Base-by-base conservation (phyloP, 2,888 invertebrate species). In the Leuctra nigra region DNA sequence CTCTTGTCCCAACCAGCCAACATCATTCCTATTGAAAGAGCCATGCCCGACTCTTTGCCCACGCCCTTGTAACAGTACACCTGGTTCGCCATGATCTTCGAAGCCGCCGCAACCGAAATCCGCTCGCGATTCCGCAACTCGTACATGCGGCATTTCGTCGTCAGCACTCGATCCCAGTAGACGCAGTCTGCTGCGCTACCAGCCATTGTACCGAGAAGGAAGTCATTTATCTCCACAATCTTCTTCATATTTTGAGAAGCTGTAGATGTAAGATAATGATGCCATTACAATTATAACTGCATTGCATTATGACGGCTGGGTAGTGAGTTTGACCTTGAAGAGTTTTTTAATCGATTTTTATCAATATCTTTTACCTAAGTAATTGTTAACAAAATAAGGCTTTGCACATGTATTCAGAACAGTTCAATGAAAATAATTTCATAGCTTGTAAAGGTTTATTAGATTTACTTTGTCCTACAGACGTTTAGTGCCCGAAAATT, bases 151-250 rank as follows among this genome's bases (percentile, higher is more conserved):
- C 97, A 97, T 69, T 98, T 94, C 70, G 95, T 96, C 0, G 97
- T 85, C 4, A 99, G 77, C 13, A 97, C 92, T 48, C 98, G 79
- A 72, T 97, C 96, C 99, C 99, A 99, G 72, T 96, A 99, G 0
- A 95, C 91, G 69, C 99, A 99, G 76, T 99, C 99, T 0, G 99
- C 99, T 1, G 99, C 99, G 62, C 99, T 99, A 50, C 99, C 99
- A 61, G 98, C 98, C 73, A 99, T 81, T 0, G 99, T 99, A 73
- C 94, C 98, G 64, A 99, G 78, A 62, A 99, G 78, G 67, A 91
- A 96, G 62, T 96, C 88, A 75, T 97, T 97, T 66, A 99, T 97
- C 74, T 95, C 95, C 1, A 99, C 93, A 70, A 99, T 91, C 72
- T 99, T 99, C 76, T 96, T 96, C 81, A 98, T 94, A 2, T 86